Evolutionary conservation across 2,797 vertebrate species (phyloP), one percentile per base, ranked within the genome.

Genomic region (Carduelis carduelis): DNA sequence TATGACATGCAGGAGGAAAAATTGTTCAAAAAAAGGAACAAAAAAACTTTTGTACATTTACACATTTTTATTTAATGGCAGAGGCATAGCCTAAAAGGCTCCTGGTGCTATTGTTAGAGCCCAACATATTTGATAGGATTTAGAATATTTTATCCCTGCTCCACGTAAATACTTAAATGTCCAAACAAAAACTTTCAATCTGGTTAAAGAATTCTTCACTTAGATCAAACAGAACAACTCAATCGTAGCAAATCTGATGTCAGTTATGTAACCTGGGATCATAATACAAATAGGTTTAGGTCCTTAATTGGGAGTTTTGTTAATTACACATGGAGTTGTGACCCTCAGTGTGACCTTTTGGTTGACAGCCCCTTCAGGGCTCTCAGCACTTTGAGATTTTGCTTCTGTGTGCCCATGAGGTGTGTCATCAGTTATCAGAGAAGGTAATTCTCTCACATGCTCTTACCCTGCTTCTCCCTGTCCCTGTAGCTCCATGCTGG

Each of bases 391-490:
- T 79, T 76, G 47, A 55, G 12, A 39, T 75, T 75, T 89, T 8
- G 3, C 22, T 82, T 66, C 39, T 30, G 8, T 18, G 11, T 27
- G 14, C 5, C 23, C 20, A 17, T 0, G 1, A 37, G 12, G 9
- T 53, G 14, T 50, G 8, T 60, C 3, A 39, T 41, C 49, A 32
- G 11, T 24, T 55, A 18, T 27, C 19, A 64, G 26, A 27, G 2
- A 10, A 52, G 6, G 3, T 49, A 63, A 49, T 69, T 68, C 57
- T 69, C 57, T 57, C 11, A 39, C 22, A 8, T n/a, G 24, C 13
- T 78, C 28, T 74, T 53, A 11, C 11, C 12, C 71, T n/a, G 7
- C 12, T 43, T 24, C 7, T 61, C 11, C 43, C 11, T 30, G 14
- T n/a, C 24, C 14, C 32, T 59, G 16, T 2, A 39, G 24, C 27